Evolutionary conservation across 2,888 invertebrate genomes (phyloP), one percentile per base, ranked within the genome.

Genomic region (Yponomeuta cagnagella): DNA sequence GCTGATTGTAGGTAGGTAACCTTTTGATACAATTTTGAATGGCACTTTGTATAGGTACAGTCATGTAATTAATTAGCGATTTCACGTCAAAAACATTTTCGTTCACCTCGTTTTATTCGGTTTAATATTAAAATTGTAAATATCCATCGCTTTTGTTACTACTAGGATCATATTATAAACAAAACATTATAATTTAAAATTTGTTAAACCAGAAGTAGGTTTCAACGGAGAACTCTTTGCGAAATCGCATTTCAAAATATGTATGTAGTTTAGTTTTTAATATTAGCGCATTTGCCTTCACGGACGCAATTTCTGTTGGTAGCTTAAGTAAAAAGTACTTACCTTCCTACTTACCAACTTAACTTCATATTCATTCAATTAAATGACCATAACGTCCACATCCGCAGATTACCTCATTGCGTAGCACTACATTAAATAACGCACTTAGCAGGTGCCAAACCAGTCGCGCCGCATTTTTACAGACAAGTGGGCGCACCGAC

Each of bases 371-470:
- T 43, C 52, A 58, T 58, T 58, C 15, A 58, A 58, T 58, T 58
- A 12, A 58, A 58, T 15, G 12, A 52, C 30, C 52, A 52, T 68
- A 52, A 52, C 31, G 68, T 68, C 31, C 68, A 68, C 37, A 68
- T 68, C 68, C 68, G 68, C 68, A 68, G 52, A 68, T 68, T 68
- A 48, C 23, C 48, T 31, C 65, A 65, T 65, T 65, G 65, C 65
- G 31, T 58, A 48, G 70, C 63, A 63, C 43, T 63, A 63, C 70
- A 63, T 70, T 70, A 70, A 70, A 70, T 70, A 70, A 68, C 68
- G 63, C 76, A 73, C 76, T 75, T 74, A 72, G 77, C 82, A 82
- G 82, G 79, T 82, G 83, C 77, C 76, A 74, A 77, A 71, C 77
- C 76, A 66, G 78, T 78, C 74, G 72, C 58, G 70, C 77, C 72